Evolutionary conservation across 2,797 vertebrate genomes (phyloP).

Genomic region (Chrosomus eos): DNA sequence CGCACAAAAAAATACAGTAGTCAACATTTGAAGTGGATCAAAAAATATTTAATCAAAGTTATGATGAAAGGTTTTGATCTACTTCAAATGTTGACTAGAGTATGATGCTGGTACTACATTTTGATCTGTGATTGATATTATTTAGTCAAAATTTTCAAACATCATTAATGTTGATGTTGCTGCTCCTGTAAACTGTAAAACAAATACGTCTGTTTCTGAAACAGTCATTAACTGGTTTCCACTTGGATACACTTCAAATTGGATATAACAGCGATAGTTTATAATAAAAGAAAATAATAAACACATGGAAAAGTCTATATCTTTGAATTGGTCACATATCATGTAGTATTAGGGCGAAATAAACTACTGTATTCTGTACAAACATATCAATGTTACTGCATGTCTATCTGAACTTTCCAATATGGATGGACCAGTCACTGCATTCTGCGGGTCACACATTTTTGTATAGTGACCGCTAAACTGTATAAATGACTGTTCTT

Average conservation of each 20-base stretch:
- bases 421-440: not conserved
- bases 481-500: not conserved
- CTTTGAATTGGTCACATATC: not conserved
- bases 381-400: not conserved
- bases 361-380: not conserved
- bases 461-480: not conserved
- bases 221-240: not conserved
- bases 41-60: no score
- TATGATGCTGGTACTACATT: constrained; percentile 16
- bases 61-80: no score
- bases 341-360: not conserved
- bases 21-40: no score
- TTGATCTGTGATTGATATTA: not conserved
- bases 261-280: not conserved
- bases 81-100: no score
- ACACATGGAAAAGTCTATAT: not conserved
- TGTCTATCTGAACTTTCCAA: not conserved
- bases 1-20: not conserved
- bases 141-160: not conserved
- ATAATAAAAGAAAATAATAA: not conserved
- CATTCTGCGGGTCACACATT: not conserved
- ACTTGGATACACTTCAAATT: not conserved
- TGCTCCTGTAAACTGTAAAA: not conserved
- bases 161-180: not conserved
- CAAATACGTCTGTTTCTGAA: not conserved